Base-by-base conservation (phyloP, 1,140 invertebrate species). In the Aphelinus atriplicis region DNA sequence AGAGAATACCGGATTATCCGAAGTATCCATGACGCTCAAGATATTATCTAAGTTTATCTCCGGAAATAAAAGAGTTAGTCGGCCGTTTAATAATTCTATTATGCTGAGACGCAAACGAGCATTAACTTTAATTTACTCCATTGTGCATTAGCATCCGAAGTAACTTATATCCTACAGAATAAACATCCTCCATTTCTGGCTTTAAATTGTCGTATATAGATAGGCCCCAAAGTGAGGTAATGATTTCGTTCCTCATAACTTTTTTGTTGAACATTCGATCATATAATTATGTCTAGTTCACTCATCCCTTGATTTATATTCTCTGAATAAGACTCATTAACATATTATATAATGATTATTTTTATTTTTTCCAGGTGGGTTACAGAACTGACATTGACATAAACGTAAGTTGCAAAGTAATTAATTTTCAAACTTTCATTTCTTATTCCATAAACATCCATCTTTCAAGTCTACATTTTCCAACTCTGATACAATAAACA, bases 21-120 rank as follows among this genome's bases (percentile, higher is more conserved):
- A 26, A 9, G 51, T 53, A 4, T 53, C 51, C 51, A 9, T 53
- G 51, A 53, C 51, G 51, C 51, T 53, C 9, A 53, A 64, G 42
- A 50, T 51, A 69, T 75, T 63, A 75, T 69, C 60, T 48, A 47
- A 68, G 73, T 75, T 75, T 69, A 56, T 62, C 53, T 26, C 26
- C 26, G 26, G 26, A 26, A 26, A 26, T 26, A 26, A 26, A 50
- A 57, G 26, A 48, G 57, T 47, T 69, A 69, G 9, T 53, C 51
- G 9, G 4, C 51, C 9, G 51, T 53, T 68, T 62, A 50, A 68
- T 68, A 68, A 68, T 68, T 62, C 57, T 65, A 67, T 66, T 66
- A 51, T 47, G 53, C 2, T 26, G 66, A 6, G 45, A 51, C 7
- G 53, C 7, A 51, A 46, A 60, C 2, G 26, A 45, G 42, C 6